Percentiles rank a stretch among this genome's conserved stretches.
Evolutionary conservation across 2,797 vertebrate genomes (phyloP).

Genomic region (Anableps anableps): DNA sequence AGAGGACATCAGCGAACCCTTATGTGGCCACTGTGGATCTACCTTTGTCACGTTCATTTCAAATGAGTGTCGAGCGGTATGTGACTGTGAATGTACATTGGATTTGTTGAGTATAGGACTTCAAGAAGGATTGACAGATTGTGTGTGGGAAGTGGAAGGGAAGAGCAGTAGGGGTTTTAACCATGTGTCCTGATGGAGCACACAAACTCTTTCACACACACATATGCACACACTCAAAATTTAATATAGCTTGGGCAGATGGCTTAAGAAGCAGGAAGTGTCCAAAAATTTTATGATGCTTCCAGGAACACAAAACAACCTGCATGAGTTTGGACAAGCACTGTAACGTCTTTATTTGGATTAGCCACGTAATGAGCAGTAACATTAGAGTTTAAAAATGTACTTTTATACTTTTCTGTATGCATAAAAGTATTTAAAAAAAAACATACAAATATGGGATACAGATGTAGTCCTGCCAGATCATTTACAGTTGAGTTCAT

Average conservation of each 20-base stretch:
- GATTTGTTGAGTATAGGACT: slow-evolving; percentile 34
- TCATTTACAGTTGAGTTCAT: slow-evolving; percentile 22
- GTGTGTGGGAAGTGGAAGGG: slow-evolving; percentile 65
- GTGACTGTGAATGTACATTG: slow-evolving; percentile 4
- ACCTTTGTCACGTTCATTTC: slow-evolving; percentile 52
- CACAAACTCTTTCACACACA: slow-evolving; percentile 24
- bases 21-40: slow-evolving; percentile 34
- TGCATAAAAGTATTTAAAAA: neutral
- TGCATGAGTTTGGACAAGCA: neutral
- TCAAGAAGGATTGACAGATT: slow-evolving; percentile 67
- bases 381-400: neutral
- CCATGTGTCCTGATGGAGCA: slow-evolving; percentile 45
- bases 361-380: neutral
- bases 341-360: neutral
- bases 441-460: neutral
- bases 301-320: neutral
- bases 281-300: slow-evolving; percentile 15
- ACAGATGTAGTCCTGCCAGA: slow-evolving; percentile 1
- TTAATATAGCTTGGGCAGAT: slow-evolving; percentile 53
- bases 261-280: slow-evolving; percentile 44
- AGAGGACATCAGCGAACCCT: slow-evolving; percentile 32
- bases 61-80: slow-evolving; percentile 28
- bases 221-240: slow-evolving; percentile 24
- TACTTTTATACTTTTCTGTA: neutral
- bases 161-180: slow-evolving; percentile 63